These are phyloP conservation scores for Siphamia tubifer DNA, from an alignment of 2,113 vertebrate species.

Conservation along the genomic window DNA sequence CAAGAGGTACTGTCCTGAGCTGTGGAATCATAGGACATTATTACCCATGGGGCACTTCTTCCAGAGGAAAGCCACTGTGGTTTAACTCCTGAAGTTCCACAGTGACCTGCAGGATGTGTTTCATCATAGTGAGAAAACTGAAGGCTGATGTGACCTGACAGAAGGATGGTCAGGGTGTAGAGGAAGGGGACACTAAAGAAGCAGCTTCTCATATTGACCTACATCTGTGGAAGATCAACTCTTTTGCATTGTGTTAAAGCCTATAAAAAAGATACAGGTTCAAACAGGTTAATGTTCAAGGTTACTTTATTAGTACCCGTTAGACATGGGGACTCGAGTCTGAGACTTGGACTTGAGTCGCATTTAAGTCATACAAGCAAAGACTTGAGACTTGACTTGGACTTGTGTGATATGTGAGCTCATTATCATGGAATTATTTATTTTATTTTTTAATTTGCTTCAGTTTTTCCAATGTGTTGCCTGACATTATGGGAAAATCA, in stretches of 20 bases:
- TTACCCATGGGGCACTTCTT: not conserved
- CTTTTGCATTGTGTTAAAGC: not conserved
- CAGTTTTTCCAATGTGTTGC: too few species aligned
- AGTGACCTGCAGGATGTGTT: not conserved
- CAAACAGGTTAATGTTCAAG: too few species aligned
- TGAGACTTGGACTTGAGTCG: too few species aligned
- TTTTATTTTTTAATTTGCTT: too few species aligned
- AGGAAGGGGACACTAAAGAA: not conserved
- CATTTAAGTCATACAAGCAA: too few species aligned
- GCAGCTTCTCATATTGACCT: not conserved
- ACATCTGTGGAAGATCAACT: not conserved
- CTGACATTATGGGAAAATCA: too few species aligned
- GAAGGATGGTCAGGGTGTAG: not conserved
- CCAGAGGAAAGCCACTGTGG: not conserved
- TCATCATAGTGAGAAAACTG: not conserved
- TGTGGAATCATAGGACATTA: not conserved
- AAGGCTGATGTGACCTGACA: slow-evolving; percentile 12
- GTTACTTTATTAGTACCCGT: too few species aligned
- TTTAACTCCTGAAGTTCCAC: not conserved
- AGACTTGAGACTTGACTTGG: too few species aligned
- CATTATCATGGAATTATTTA: too few species aligned
- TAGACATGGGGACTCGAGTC: too few species aligned
- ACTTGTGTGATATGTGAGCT: too few species aligned
- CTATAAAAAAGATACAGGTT: not conserved
- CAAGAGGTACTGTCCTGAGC: too few species aligned